Percentiles rank a stretch among this genome's conserved stretches.
These are phyloP conservation scores for Tortrix viridana DNA, from an alignment of 2,888 invertebrate species.

Conservation along the genomic window DNA sequence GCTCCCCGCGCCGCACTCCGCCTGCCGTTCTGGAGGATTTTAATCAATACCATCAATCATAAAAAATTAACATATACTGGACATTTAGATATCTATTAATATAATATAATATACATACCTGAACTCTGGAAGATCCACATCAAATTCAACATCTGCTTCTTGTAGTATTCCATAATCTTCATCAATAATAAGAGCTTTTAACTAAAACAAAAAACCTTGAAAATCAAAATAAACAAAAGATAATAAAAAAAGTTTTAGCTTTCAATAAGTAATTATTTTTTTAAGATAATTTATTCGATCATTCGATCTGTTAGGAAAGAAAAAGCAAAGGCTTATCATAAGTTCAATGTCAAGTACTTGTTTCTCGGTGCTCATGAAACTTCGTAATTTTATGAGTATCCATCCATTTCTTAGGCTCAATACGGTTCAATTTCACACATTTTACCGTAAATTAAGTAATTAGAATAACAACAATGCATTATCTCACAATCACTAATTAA, in stretches of 20 bases:
- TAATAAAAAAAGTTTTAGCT: not conserved
- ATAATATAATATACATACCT: slow-evolving; percentile 83
- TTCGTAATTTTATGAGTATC: not conserved
- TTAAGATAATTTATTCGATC: too few species aligned
- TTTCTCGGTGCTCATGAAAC: slow-evolving; percentile 19
- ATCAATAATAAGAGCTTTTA: slow-evolving; percentile 94
- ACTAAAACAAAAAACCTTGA: slow-evolving; percentile 82
- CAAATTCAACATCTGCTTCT: slow-evolving; percentile 94
- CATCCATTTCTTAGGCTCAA: not conserved
- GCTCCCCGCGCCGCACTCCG: slow-evolving; percentile 77
- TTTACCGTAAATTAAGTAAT: slow-evolving; percentile 5
- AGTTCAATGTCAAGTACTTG: slow-evolving; percentile 27
- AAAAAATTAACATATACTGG: too few species aligned
- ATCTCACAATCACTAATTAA: slow-evolving; percentile 20
- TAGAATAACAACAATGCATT: slow-evolving; percentile 19
- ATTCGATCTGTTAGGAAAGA: slow-evolving; percentile 9
- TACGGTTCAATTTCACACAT: not conserved
- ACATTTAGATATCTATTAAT: too few species aligned
- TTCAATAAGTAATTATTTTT: not conserved
- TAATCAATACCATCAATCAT: too few species aligned
- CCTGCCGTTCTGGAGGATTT: slow-evolving; percentile 75
- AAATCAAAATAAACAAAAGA: not conserved
- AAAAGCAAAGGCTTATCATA: slow-evolving; percentile 16
- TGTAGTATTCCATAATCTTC: slow-evolving; percentile 89
- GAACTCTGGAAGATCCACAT: slow-evolving; percentile 96